Percentiles rank a stretch among this genome's conserved stretches.
Evolutionary conservation across 2,797 vertebrate species (phyloP).

Genomic region (Hyperoplus lanceolatus): DNA sequence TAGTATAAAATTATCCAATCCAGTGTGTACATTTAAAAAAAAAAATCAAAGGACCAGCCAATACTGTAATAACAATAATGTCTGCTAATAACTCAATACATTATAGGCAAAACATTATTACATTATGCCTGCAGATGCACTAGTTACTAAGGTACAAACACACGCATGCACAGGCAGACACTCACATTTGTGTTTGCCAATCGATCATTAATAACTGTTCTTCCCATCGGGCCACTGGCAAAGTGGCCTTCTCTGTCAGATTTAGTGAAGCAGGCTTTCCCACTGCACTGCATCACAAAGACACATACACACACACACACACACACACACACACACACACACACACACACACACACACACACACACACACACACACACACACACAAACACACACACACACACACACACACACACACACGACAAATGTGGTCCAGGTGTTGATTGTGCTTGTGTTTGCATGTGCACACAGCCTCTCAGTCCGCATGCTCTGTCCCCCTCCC

Average conservation of each 20-base stretch:
- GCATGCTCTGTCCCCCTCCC: slow-evolving; percentile 43
- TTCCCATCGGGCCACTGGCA: slow-evolving; percentile 60
- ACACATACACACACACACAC: slow-evolving; percentile 10
- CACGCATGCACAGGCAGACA: slow-evolving; percentile 8
- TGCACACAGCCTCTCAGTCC: slow-evolving; percentile 31
- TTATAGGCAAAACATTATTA: too few species aligned
- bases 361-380: too few species aligned
- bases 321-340: neutral
- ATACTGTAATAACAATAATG: too few species aligned
- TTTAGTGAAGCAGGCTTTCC: slow-evolving; percentile 39
- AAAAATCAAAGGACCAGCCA: too few species aligned
- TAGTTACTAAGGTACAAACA: slow-evolving; percentile 32
- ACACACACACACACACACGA: neutral
- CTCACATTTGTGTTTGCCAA: slow-evolving; percentile 51
- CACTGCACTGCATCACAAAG: slow-evolving; percentile 32
- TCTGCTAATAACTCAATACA: too few species aligned
- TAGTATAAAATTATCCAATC: too few species aligned
- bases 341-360: neutral
- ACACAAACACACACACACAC: neutral
- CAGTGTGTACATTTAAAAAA: too few species aligned
- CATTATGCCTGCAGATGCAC: slow-evolving; percentile 12
- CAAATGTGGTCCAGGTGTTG: slow-evolving; percentile 31
- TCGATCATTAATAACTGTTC: slow-evolving; percentile 65
- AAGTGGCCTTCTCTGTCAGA: slow-evolving; percentile 49
- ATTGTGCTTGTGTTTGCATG: slow-evolving; percentile 40